Conservation (phyloP, 2,113 vertebrate genomes). For the Prolemur simus region DNA sequence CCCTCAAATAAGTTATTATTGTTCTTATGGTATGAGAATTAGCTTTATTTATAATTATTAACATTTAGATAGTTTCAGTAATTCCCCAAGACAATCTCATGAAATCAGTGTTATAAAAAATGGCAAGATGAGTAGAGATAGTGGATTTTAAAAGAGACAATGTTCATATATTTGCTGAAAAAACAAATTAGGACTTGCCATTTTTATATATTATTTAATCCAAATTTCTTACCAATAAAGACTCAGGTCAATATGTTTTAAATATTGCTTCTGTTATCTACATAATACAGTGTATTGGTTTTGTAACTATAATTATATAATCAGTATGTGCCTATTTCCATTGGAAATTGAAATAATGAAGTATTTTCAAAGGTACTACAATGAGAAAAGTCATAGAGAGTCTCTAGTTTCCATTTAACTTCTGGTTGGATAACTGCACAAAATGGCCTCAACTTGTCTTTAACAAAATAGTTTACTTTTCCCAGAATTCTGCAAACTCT, state of each 20-base stretch:
- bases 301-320: not conserved
- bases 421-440: not conserved
- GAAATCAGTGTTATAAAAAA: not conserved
- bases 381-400: not conserved
- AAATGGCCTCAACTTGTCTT: not conserved
- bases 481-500: not conserved
- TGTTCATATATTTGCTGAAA: not conserved
- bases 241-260: not conserved
- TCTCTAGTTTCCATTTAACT: not conserved
- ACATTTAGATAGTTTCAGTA: not conserved
- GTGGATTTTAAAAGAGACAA: not conserved
- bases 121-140: not conserved
- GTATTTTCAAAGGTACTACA: not conserved
- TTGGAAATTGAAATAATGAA: conserved; percentile 7
- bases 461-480: not conserved
- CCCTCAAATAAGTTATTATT: not conserved
- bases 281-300: not conserved
- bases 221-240: not conserved
- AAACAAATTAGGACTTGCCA: not conserved
- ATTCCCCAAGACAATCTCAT: not conserved
- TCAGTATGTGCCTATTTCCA: not conserved
- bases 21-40: not conserved
- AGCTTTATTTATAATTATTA: conserved; percentile 36
- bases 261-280: not conserved
- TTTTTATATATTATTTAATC: conserved; percentile 32